Evolutionary conservation across 2,888 invertebrate genomes (phyloP).

Genomic region (Megamerina dolium): DNA sequence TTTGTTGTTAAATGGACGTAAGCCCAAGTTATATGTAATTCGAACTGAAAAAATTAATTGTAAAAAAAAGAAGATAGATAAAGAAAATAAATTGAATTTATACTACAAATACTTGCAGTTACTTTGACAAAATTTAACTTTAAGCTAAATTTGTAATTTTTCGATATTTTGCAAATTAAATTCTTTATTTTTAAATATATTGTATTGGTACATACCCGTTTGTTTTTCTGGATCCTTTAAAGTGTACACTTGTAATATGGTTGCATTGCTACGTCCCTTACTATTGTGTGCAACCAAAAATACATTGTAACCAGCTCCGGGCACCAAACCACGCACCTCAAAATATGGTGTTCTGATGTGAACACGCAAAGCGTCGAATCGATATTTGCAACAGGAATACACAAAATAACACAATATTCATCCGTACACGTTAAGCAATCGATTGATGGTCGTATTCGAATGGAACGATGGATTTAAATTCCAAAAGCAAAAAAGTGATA

Average conservation of each 20-base stretch:
- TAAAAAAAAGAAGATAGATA: slow-evolving; percentile 4
- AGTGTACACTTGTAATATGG: slow-evolving; percentile 63
- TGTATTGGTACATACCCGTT: too few species aligned
- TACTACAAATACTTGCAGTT: background rate
- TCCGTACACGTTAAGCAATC: background rate
- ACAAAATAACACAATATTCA: background rate
- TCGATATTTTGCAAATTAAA: background rate
- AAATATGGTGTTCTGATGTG: slow-evolving; percentile 55
- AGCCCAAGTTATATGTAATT: too few species aligned
- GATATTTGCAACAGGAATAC: background rate
- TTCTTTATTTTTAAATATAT: too few species aligned
- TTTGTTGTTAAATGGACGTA: too few species aligned
- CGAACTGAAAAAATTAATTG: too few species aligned
- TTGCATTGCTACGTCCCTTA: slow-evolving; percentile 65
- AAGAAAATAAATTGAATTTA: slow-evolving; percentile 4
- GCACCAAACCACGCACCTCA: slow-evolving; percentile 60
- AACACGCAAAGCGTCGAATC: background rate
- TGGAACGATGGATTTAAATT: background rate
- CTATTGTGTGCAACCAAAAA: slow-evolving; percentile 64
- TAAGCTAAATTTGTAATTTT: background rate
- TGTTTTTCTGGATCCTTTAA: slow-evolving; percentile 68
- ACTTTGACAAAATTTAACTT: background rate
- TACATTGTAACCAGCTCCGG: slow-evolving; percentile 64
- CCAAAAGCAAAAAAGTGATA: too few species aligned
- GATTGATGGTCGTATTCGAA: background rate